Base-by-base conservation (phyloP, 2,113 vertebrate genomes). In the Dipodomys ordii region DNA sequence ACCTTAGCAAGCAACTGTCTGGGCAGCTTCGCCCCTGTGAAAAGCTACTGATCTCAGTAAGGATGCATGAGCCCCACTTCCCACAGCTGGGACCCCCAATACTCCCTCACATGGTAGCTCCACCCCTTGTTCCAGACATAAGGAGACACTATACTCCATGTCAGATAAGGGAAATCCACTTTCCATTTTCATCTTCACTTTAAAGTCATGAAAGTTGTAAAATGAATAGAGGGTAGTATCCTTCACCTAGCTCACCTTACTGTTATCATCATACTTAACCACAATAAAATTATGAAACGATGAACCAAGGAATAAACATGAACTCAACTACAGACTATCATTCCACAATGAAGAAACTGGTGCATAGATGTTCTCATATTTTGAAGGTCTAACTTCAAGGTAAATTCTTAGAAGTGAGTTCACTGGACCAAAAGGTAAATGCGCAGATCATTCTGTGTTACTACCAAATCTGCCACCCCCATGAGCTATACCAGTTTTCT, bases 141-240 rank as follows among this genome's bases (percentile, higher is more conserved):
- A 10, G 6, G 7, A 80, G 0, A 57, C 53, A 57, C 12, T 49
- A 49, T 2, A 18, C 16, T 18, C 27, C 81, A 71, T 0, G 4
- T 27, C 23, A 60, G 32, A 4, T 49, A 10, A 74, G 28, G 22
- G 28, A 65, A 83, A 88, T 68, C 62, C 7, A 49, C n/a, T 85
- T 53, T 67, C 82, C 32, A n/a, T 78, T 89, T 86, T 80, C 35
- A 73, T 30, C 72, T 76, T 73, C n/a, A 86, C 39, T 44, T 76
- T 79, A 80, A 39, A 87, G 23, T 88, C 28, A 73, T 27, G 78
- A 69, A 91, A 60, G 4, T n/a, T 69, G 25, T 16, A 49, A 44
- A 79, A 32, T 28, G n/a, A 65, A 8, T 32, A 53, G 19, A 77
- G 83, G 60, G 74, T 32, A 30, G 13, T 27, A 69, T 16, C 6